These are phyloP conservation scores for Tenualosa ilisha DNA, from an alignment of 2,797 vertebrate species.

Conservation along the genomic window DNA sequence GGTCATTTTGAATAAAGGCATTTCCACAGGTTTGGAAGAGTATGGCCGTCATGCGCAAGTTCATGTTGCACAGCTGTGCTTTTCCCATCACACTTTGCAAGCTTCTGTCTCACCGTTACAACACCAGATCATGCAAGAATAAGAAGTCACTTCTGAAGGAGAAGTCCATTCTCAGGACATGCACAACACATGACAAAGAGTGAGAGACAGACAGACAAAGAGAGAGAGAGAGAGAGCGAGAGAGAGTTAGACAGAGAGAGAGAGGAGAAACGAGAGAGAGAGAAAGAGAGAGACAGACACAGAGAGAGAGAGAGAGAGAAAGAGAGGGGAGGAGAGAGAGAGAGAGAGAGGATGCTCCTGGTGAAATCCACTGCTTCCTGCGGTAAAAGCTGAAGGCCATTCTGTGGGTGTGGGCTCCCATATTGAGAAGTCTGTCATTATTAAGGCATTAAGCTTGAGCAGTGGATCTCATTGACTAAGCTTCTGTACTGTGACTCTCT, in stretches of 20 bases:
- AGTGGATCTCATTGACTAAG: background rate
- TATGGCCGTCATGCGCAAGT: background rate
- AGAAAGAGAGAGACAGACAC: too few relatives aligned
- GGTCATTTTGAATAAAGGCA: background rate
- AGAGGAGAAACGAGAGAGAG: too few relatives aligned
- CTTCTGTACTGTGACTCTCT: background rate
- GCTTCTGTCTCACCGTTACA: background rate
- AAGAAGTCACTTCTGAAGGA: background rate
- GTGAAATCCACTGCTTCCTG: background rate
- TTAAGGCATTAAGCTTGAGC: background rate
- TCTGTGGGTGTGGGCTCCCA: background rate
- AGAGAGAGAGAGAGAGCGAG: too few relatives aligned
- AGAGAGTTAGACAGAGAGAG: too few relatives aligned
- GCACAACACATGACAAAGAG: background rate
- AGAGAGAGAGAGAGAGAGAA: too few relatives aligned
- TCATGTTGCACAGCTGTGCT: background rate
- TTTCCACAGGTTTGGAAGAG: background rate
- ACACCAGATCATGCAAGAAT: background rate
- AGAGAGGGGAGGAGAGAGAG: background rate
- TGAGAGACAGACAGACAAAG: too few relatives aligned
- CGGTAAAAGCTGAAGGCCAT: background rate
- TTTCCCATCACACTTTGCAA: background rate
- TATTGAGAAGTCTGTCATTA: constrained; percentile 11
- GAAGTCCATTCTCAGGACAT: too few relatives aligned
- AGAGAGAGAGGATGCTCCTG: background rate